Evolutionary conservation across 2,113 vertebrate genomes (phyloP), one percentile per base, ranked within the genome.

Genomic region (Dipodomys stephensi): DNA sequence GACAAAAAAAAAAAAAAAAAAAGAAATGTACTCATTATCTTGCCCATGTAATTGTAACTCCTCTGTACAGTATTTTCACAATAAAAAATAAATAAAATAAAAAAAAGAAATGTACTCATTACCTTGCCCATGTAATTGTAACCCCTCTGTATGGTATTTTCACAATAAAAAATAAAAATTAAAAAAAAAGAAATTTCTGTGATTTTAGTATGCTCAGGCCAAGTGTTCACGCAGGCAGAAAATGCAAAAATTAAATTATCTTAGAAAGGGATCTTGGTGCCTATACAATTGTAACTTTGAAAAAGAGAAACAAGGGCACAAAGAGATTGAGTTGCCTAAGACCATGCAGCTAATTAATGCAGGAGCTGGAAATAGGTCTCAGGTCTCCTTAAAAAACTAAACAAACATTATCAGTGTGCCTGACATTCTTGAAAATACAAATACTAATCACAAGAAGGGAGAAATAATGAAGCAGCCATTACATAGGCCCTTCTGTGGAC

Each of bases 291-390:
- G n/a, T 87, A 69, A 68, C 91, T 89, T 92, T 15, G 12, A 53
- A 85, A 94, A 76, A 65, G 72, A 87, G 69, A 91, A 87, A 89
- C 90, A 69, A 53, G 83, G 57, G 25, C 64, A 91, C n/a, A 87
- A 72, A 90, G n/a, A 89, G 15, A 13, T 35, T 89, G 89, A 74
- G 49, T 93, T 90, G 12, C 32, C 77, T 72, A 69, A 72, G 69
- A 16, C 18, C 67, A 91, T 32, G 20, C 25, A 74, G 68, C 72
- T 68, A 19, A 57, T 91, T 64, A 92, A 74, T 23, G 6, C 22
- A 73, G 84, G 90, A 87, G 19, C 44, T 78, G 30, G 69, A 35
- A 74, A 68, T 9, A 82, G n/a, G 53, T 76, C 28, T 64, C 72
- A 32, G 49, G 60, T 73, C 8, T 94, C 62, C 83, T 83, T 16